Conservation (phyloP, 2,797 vertebrate genomes). For the Strix occidentalis region DNA sequence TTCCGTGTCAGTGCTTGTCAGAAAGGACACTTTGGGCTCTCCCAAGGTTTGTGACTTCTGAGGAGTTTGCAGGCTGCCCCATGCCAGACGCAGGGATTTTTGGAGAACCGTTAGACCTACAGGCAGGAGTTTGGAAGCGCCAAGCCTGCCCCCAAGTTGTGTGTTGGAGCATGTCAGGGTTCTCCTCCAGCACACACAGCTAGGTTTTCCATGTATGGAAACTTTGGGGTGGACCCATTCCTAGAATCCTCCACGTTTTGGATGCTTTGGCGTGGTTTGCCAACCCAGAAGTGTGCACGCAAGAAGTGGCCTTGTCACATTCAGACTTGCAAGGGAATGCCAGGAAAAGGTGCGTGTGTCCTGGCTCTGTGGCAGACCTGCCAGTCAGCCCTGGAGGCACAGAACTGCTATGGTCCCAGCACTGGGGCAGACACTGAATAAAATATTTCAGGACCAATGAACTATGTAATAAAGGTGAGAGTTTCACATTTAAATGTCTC, state of each 20-base stretch:
- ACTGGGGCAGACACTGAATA: not conserved
- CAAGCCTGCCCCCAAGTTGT: not conserved
- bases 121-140: not conserved
- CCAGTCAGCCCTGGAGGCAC: not conserved
- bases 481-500: not conserved
- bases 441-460: not conserved
- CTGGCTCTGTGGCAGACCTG: not conserved
- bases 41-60: not conserved
- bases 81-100: not conserved
- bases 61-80: not conserved
- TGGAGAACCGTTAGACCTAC: not conserved
- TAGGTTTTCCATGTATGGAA: not conserved
- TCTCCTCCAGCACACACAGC: not conserved
- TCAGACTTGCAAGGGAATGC: not conserved
- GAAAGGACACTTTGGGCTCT: not conserved
- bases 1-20: not conserved
- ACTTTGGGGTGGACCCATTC: not conserved
- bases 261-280: not conserved
- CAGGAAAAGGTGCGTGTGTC: not conserved
- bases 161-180: not conserved
- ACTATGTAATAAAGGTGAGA: not conserved
- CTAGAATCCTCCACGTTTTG: not conserved
- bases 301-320: fast-evolving
- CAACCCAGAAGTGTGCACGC: fast-evolving
- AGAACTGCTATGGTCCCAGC: not conserved